Evolutionary conservation across 2,888 invertebrate genomes (phyloP).

Genomic region (Leptinotarsa juncta): DNA sequence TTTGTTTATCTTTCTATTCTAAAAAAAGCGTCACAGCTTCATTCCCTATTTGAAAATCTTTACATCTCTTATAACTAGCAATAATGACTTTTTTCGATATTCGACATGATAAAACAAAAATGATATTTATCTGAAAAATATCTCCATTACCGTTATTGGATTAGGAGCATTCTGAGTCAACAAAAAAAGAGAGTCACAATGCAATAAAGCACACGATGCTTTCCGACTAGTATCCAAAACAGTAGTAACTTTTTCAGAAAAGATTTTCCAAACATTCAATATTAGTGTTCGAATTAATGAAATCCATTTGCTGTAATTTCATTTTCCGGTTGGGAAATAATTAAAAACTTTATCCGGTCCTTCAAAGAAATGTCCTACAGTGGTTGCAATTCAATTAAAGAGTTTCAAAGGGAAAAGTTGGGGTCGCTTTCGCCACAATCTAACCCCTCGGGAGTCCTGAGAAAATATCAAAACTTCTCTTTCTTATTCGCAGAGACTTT

Average conservation of each 20-base stretch:
- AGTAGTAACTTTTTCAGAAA: not conserved
- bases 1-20: too few relatives aligned
- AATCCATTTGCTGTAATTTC: constrained; percentile 56
- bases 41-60: too few relatives aligned
- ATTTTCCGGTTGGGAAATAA: constrained; percentile 57
- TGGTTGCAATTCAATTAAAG: constrained; percentile 64
- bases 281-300: constrained; percentile 58
- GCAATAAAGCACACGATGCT: not conserved
- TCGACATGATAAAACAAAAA: too few relatives aligned
- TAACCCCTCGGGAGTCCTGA: constrained; percentile 34
- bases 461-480: constrained; percentile 59
- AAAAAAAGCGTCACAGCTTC: too few relatives aligned
- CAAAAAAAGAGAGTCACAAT: not conserved
- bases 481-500: constrained; percentile 52
- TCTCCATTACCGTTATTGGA: too few relatives aligned
- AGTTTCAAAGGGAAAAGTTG: constrained; percentile 51
- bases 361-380: constrained; percentile 57
- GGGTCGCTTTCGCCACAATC: constrained; percentile 15
- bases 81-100: too few relatives aligned
- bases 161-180: not conserved
- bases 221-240: too few relatives aligned
- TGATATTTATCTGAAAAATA: too few relatives aligned
- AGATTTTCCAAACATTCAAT: constrained; percentile 31
- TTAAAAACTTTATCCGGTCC: constrained; percentile 63
- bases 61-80: too few relatives aligned